Conservation (phyloP, 2,113 vertebrate genomes). For the Castor canadensis region DNA sequence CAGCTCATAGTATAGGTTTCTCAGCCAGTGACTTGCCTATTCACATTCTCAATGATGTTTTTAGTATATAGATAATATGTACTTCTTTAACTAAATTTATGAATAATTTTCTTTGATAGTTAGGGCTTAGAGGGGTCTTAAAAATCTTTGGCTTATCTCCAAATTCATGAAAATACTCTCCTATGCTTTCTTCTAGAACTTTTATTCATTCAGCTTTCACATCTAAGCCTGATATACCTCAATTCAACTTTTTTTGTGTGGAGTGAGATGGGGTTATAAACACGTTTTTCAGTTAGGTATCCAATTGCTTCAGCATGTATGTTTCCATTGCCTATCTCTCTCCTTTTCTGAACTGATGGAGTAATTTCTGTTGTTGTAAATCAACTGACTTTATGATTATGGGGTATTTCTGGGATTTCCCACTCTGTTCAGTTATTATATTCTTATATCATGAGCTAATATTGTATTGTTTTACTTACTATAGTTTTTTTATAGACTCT, state of each 20-base stretch:
- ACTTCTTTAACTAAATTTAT: neutral
- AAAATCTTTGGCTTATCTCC: neutral
- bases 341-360: neutral
- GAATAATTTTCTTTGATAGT: neutral
- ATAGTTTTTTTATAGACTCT: neutral
- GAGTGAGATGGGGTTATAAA: neutral
- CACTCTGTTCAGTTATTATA: neutral
- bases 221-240: neutral
- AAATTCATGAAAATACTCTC: neutral
- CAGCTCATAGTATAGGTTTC: too few relatives aligned
- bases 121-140: neutral
- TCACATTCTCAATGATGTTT: neutral
- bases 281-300: neutral
- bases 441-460: neutral
- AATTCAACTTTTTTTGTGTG: neutral
- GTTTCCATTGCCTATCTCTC: neutral
- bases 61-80: neutral
- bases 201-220: neutral
- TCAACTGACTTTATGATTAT: neutral
- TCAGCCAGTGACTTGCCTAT: neutral
- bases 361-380: neutral
- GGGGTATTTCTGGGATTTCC: neutral
- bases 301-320: neutral
- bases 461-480: neutral
- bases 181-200: too few relatives aligned